Conservation (phyloP, 2,113 vertebrate species). For the Sialia sialis region DNA sequence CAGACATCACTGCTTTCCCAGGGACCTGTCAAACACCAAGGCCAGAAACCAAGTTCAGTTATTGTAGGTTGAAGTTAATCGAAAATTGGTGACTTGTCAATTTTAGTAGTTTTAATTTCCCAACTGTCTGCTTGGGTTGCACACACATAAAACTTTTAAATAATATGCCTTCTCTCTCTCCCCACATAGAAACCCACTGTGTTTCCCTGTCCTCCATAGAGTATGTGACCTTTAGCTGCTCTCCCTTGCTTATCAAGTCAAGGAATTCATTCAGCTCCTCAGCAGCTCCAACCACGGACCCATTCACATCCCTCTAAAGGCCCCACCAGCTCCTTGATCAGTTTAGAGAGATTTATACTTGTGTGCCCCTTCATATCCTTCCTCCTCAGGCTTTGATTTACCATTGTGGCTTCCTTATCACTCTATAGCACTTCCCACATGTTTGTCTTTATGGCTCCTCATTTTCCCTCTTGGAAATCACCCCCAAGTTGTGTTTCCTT, state of each 20-base stretch:
- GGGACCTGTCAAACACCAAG: conserved; percentile 16
- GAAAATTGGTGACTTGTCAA: conserved; percentile 49
- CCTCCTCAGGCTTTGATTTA: conserved; percentile 52
- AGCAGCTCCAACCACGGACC: background rate
- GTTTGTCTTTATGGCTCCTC: background rate
- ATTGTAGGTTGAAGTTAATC: conserved; percentile 35
- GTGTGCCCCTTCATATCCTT: conserved; percentile 17
- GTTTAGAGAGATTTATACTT: conserved; percentile 39
- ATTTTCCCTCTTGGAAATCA: background rate
- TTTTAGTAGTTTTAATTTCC: conserved; percentile 55
- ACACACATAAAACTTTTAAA: conserved; percentile 38
- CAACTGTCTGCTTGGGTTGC: conserved; percentile 54
- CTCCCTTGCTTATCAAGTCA: conserved; percentile 28
- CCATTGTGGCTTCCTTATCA: conserved; percentile 39
- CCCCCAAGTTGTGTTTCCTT: conserved; percentile 13
- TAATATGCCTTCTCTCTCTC: conserved; percentile 20
- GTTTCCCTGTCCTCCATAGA: background rate
- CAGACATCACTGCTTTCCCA: background rate
- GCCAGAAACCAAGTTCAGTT: conserved; percentile 5
- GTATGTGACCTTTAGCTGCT: conserved; percentile 21
- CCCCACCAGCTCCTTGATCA: background rate
- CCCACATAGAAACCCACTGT: background rate
- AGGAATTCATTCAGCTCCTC: conserved; percentile 31
- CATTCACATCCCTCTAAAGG: conserved; percentile 10
- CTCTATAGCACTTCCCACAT: conserved; percentile 15